Evolutionary conservation across 2,888 invertebrate species (phyloP), one percentile per base, ranked within the genome.

Genomic region (Empis livida): DNA sequence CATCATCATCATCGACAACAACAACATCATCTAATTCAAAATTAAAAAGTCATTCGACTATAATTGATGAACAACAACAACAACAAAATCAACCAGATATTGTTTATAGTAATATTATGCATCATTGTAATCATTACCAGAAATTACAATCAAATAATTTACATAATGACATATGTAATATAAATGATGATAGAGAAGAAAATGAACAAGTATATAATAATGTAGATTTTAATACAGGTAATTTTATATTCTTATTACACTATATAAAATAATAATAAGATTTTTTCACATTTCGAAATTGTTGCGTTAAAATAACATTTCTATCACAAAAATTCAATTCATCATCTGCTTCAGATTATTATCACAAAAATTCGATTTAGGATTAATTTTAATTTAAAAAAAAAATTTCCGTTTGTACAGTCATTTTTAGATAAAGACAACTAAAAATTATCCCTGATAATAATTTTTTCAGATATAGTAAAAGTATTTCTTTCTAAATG

Each of bases 21-120:
- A 15, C 44, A 23, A 27, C 42, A 13, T 27, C 45, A 23, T n/a
- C 10, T 11, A 31, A 30, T n/a, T 20, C 43, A 10, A 47, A 45
- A 31, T 49, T 40, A 10, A 47, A 46, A 5, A 37, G 27, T 10
- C 45, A 42, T 5, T 40, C 44, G 4, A 10, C 20, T 27, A 13
- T 47, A 38, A 14, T 47, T 51, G 11, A 13, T 30, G 2, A 45
- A 46, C 2, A 52, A 52, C 45, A 65, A 59, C 27, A 60, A 56
- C 39, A 60, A 59, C 62, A 47, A 14, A 45, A 59, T 57, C 47
- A 72, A 47, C 62, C 60, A 20, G 72, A 73, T 46, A 71, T 73
- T 27, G 71, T 74, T 49, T 76, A 75, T 54, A 73, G 73, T 50
- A 76, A 77, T 54, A 68, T 75, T 52, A 66, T 72, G 31, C 73